Conservation (phyloP, 2,113 vertebrate genomes). For the Podarcis raffonei region DNA sequence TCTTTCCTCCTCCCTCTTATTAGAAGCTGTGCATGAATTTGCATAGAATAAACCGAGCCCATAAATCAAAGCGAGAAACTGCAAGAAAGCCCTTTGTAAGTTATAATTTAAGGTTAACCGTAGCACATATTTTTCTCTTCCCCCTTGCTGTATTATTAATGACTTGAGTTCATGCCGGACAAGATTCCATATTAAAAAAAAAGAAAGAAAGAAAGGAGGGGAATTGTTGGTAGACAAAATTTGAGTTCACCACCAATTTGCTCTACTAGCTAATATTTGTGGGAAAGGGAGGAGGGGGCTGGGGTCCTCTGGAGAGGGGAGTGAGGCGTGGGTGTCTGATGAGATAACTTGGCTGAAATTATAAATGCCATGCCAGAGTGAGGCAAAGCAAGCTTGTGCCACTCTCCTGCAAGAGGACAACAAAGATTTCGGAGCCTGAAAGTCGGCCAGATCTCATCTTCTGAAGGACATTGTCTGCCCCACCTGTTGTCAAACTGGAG, state of each 20-base stretch:
- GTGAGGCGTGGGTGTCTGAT: no score
- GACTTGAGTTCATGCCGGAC: conserved; percentile 81
- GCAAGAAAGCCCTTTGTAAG: conserved; percentile 83
- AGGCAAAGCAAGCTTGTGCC: not conserved
- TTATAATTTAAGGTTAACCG: conserved; percentile 89
- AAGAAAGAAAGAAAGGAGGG: not conserved
- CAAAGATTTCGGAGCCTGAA: not conserved
- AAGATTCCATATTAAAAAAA: conserved; percentile 81
- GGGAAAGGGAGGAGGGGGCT: not conserved
- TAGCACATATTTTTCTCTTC: conserved; percentile 74
- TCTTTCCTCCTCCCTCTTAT: conserved; percentile 87
- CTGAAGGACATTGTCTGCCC: not conserved
- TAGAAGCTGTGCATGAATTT: conserved; percentile 86
- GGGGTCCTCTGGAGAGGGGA: not conserved
- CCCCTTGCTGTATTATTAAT: conserved; percentile 85
- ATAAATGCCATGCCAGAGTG: not conserved
- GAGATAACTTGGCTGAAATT: not conserved
- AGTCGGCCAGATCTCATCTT: no score
- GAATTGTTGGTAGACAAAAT: conserved; percentile 78
- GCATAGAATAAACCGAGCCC: conserved; percentile 86
- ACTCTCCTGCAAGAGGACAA: not conserved
- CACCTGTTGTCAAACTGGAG: not conserved
- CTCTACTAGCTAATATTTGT: conserved; percentile 61
- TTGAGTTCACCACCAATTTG: conserved; percentile 79
- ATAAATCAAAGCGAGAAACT: conserved; percentile 85